A percentile compares a stretch with the other conserved stretches of the same genome.
phyloP scores from a whole-genome alignment of 2,797 vertebrate species.

The Semotilus atromaculatus region DNA sequence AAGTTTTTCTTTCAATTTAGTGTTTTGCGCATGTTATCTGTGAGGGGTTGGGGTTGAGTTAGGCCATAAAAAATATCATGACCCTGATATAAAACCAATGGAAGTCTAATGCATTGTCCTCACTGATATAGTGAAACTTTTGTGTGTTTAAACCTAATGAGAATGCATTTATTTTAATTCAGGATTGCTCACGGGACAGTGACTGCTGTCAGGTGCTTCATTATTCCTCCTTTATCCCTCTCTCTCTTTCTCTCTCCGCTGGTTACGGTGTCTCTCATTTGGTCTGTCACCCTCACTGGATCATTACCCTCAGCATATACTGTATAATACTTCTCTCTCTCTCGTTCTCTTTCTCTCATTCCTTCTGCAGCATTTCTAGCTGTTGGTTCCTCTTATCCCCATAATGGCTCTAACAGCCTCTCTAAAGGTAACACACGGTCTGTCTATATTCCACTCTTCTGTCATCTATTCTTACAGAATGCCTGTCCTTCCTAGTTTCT shows the following conservation, averaged over 20 bases:
- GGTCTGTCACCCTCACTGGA: background rate
- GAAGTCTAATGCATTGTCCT: background rate
- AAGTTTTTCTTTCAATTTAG: too few relatives aligned
- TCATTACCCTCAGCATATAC: background rate
- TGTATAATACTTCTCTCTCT: constrained; percentile 33
- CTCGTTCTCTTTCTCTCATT: constrained; percentile 22
- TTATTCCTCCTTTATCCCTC: background rate
- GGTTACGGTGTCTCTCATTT: constrained; percentile 21
- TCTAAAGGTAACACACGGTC: constrained; percentile 74
- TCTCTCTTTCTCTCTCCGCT: background rate
- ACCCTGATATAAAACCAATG: too few relatives aligned
- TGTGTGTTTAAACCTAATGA: constrained; percentile 22
- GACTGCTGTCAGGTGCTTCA: constrained; percentile 69
- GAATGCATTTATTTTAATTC: constrained; percentile 67
- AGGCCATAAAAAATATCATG: too few relatives aligned
- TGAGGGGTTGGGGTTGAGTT: too few relatives aligned
- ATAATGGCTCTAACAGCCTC: constrained; percentile 72
- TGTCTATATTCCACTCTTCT: constrained; percentile 16
- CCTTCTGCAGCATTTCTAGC: constrained; percentile 74
- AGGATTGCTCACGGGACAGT: constrained; percentile 62
- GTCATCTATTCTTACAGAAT: background rate
- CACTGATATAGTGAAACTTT: background rate
- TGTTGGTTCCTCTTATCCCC: constrained; percentile 75
- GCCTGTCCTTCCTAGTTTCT: background rate
- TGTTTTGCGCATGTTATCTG: too few relatives aligned